Conservation (phyloP, 2,888 invertebrate genomes). For the Vandiemenella viatica region DNA sequence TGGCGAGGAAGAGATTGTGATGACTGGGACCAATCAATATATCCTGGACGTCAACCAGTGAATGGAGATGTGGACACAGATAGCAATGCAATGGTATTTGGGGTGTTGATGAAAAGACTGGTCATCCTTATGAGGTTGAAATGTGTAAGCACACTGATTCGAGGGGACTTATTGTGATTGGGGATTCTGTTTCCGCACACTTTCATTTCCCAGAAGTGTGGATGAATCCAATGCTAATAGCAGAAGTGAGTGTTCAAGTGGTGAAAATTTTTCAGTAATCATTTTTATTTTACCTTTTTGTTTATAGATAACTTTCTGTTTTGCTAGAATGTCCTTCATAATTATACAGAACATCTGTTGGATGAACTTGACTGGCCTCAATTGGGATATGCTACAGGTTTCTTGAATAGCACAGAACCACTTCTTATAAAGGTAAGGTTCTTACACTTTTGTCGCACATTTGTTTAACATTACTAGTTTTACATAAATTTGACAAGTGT, state of each 20-base stretch:
- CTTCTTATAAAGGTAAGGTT: constrained; percentile 18
- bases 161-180: constrained; percentile 23
- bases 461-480: background rate
- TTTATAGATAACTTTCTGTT: background rate
- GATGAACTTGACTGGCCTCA: constrained; percentile 37
- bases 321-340: constrained; percentile 25
- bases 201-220: constrained; percentile 33
- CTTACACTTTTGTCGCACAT: background rate
- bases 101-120: constrained; percentile 19
- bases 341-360: constrained; percentile 27
- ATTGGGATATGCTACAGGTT: constrained; percentile 31
- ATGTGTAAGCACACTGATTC: constrained; percentile 20
- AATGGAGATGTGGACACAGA: constrained; percentile 20
- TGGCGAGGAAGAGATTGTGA: constrained; percentile 25
- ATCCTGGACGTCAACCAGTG: constrained; percentile 22
- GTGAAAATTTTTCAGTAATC: too few relatives aligned
- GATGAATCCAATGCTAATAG: constrained; percentile 27
- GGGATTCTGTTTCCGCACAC: constrained; percentile 35
- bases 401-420: constrained; percentile 22
- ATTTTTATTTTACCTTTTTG: background rate
- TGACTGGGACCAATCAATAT: constrained; percentile 20
- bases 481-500: too few relatives aligned
- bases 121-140: constrained; percentile 21
- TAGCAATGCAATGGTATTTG: constrained; percentile 25
- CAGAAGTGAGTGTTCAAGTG: constrained; percentile 23